Percentiles rank a stretch among this genome's conserved stretches.
These are phyloP conservation scores for Caenorhabditis drosophilae DNA, from an alignment of 2,888 invertebrate genomes.

Conservation along the genomic window DNA sequence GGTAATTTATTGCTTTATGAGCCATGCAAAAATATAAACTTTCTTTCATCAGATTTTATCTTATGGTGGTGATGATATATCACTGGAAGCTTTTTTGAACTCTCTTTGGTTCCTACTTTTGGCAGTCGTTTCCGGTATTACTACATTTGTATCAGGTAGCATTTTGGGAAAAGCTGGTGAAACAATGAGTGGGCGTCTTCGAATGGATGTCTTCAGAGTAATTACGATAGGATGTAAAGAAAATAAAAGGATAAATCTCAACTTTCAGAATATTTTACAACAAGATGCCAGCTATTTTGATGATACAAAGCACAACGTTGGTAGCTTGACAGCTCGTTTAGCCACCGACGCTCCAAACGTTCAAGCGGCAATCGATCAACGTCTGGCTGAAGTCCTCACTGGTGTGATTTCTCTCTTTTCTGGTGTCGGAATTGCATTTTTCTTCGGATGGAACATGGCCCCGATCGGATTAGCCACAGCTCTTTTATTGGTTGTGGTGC, in stretches of 20 bases:
- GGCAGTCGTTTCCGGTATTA: constrained; percentile 39
- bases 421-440: constrained; percentile 61
- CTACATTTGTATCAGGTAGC: constrained; percentile 50
- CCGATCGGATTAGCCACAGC: constrained; percentile 61
- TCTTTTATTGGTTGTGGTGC: constrained; percentile 37
- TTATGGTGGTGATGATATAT: constrained; percentile 29
- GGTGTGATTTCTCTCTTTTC: constrained; percentile 51
- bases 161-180: constrained; percentile 56
- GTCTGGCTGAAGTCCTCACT: constrained; percentile 58
- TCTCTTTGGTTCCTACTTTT: constrained; percentile 47
- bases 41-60: constrained; percentile 19
- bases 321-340: constrained; percentile 70
- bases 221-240: background rate
- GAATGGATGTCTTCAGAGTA: constrained; percentile 67
- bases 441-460: constrained; percentile 62
- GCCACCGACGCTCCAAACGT: constrained; percentile 72
- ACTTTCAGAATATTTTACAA: constrained; percentile 69
- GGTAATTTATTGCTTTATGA: no score
- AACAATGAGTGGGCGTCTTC: constrained; percentile 52
- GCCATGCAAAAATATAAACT: no score
- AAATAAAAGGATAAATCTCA: background rate
- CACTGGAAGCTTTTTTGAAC: constrained; percentile 32
- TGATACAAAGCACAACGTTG: constrained; percentile 69
- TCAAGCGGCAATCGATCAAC: constrained; percentile 68
- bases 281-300: constrained; percentile 72